Base-by-base conservation (phyloP, 2,888 invertebrate species). In the Chymomyza caudatula region DNA sequence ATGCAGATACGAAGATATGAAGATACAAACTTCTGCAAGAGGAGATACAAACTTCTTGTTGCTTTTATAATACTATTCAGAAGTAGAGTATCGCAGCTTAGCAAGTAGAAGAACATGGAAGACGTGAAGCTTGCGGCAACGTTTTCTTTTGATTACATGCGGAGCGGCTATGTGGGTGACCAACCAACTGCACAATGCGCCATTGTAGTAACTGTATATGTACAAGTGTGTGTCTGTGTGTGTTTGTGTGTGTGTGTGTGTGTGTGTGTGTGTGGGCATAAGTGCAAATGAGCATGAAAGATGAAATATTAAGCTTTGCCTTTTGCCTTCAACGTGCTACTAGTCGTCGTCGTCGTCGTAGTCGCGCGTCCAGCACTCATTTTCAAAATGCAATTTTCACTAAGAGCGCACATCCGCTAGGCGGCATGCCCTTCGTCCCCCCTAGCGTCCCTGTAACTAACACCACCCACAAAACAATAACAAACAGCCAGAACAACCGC, bases 261-360 rank as follows among this genome's bases (percentile, higher is more conserved):
- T 49, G 43, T 15, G 19, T 19, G 58, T 5, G 49, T 57, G 60
- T 61, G 65, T 63, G 60, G 59, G 69, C 72, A 78, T 71, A 77
- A 78, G 77, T 84, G 84, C 78, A 85, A 85, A 85, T 87, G 85
- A 86, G 84, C 78, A 76, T 83, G 80, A 80, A 80, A 79, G 82
- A 87, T 87, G 87, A 87, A 86, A 88, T 87, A 88, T 87, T 87
- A 84, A 80, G 80, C 82, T 77, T 22, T 47, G 19, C 47, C 58
- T 43, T 37, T 42, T 23, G 78, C 62, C 72, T 60, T 72, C 62
- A 60, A 55, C 58, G 59, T 63, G 55, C 55, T 61, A 59, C 65
- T 57, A 65, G 65, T 52, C 69, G 55, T 63, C 64, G 63, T 60
- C 68, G 60, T 56, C 62, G 51, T 52, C 59, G 55, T 63, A 17